Base-by-base conservation (phyloP, 2,797 vertebrate species). In the Gallinago nigripennis region DNA sequence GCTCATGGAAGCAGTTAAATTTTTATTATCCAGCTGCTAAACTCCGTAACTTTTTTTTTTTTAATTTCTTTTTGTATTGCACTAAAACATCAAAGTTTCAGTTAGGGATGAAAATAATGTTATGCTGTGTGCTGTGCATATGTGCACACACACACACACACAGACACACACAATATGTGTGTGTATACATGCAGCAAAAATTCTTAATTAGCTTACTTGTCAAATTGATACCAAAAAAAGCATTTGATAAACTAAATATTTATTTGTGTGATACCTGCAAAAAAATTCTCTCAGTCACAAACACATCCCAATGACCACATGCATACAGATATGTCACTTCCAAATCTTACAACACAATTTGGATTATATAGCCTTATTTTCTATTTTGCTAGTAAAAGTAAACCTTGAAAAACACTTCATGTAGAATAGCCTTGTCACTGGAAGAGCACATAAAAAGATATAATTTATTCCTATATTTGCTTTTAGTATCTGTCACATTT, bases 91-190 rank as follows among this genome's bases (percentile, higher is more conserved):
- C 14, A 43, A 57, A 51, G 1, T 12, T 58, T 68, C 41, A 30
- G 11, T 56, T 66, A 61, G 6, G 4, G 27, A 53, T 61, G n/a
- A 35, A 11, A 31, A 14, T 45, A 50, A 24, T 45, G 8, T 88
- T 61, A 19, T 35, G 21, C 13, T 76, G 45, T 51, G 19, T 9
- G 5, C 7, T 16, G 5, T 46, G 16, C 6, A 8, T 43, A 30
- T 13, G 43, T 0, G 0, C 1, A 1, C 19, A 58, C 23, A 11
- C 15, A 16, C 7, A 37, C 7, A 8, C 11, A 46, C 20, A 54
- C 1, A 57, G 7, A 23, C 11, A 61, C 35, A 64, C 8, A 33
- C 3, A 70, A 24, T 69, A 39, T n/a, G 1, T 27, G 2, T 45
- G 5, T 45, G 12, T 27, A 20, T 11, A 60, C 3, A 57, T 28